These are phyloP conservation scores for Lithosia quadra DNA, from an alignment of 2,888 invertebrate species.

Conservation along the genomic window DNA sequence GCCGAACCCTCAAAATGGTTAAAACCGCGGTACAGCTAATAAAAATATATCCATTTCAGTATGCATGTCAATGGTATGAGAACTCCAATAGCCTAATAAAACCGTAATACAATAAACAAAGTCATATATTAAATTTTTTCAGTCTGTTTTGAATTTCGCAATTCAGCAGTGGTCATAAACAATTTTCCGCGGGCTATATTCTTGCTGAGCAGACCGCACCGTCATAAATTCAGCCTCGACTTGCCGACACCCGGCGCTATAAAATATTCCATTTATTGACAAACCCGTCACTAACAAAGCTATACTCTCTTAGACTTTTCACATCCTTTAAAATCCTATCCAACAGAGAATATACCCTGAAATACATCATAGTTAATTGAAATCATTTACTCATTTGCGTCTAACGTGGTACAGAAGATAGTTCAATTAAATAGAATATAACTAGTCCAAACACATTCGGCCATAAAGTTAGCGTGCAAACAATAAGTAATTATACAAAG, in stretches of 20 bases:
- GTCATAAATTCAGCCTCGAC: slow-evolving; percentile 62
- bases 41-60: not conserved
- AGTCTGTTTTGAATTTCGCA: slow-evolving; percentile 48
- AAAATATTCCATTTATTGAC: slow-evolving; percentile 70
- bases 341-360: not conserved
- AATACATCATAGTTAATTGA: not conserved
- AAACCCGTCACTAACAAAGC: slow-evolving; percentile 51
- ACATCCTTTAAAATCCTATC: slow-evolving; percentile 31
- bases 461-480: not conserved
- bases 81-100: slow-evolving; percentile 13
- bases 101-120: slow-evolving; percentile 25
- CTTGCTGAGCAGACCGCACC: slow-evolving; percentile 56
- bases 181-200: slow-evolving; percentile 64
- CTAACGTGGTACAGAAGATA: not conserved
- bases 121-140: slow-evolving; percentile 27
- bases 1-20: not conserved
- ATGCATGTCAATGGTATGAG: not conserved
- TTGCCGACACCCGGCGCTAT: slow-evolving; percentile 59
- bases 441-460: not conserved
- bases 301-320: slow-evolving; percentile 37
- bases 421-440: not conserved
- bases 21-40: not conserved
- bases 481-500: not conserved
- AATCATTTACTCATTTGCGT: not conserved
- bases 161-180: slow-evolving; percentile 63